Conservation (phyloP, 2,888 invertebrate genomes). For the Apotomis capreana region DNA sequence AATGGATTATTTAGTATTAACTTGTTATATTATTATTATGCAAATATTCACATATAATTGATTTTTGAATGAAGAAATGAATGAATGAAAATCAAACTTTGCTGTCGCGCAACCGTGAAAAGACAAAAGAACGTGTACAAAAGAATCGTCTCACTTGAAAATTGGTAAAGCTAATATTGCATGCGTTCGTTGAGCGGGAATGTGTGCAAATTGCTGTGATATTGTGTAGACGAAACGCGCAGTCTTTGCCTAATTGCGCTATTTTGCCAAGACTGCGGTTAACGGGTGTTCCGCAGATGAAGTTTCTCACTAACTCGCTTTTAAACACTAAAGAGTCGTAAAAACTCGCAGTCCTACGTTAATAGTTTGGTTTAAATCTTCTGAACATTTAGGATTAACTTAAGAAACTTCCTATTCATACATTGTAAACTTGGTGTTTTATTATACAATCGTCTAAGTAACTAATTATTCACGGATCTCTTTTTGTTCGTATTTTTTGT, state of each 20-base stretch:
- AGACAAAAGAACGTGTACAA: conserved; percentile 10
- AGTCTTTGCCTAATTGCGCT: conserved; percentile 34
- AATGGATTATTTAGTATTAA: too few species aligned
- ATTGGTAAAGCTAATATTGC: conserved; percentile 15
- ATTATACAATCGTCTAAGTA: too few species aligned
- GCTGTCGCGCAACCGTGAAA: neutral
- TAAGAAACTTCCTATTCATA: neutral
- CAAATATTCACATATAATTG: too few species aligned
- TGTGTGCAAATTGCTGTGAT: conserved; percentile 36
- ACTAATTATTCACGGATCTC: too few species aligned
- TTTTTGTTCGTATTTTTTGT: too few species aligned
- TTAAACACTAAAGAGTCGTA: conserved; percentile 37
- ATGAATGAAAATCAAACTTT: too few species aligned
- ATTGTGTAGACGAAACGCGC: conserved; percentile 17
- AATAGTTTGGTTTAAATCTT: conserved; percentile 21
- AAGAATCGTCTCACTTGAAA: conserved; percentile 9
- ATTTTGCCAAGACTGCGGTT: conserved; percentile 30
- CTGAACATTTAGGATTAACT: conserved; percentile 2
- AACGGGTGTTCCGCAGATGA: conserved; percentile 21
- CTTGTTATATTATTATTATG: too few species aligned
- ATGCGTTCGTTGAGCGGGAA: conserved; percentile 16
- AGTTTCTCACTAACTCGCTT: conserved; percentile 35
- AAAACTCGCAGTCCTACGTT: conserved; percentile 25
- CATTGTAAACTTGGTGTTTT: neutral
- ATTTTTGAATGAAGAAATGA: too few species aligned